Percentiles rank a stretch among this genome's conserved stretches.
Conservation (phyloP, 2,797 vertebrate species). For the Sebastes nivosus region DNA sequence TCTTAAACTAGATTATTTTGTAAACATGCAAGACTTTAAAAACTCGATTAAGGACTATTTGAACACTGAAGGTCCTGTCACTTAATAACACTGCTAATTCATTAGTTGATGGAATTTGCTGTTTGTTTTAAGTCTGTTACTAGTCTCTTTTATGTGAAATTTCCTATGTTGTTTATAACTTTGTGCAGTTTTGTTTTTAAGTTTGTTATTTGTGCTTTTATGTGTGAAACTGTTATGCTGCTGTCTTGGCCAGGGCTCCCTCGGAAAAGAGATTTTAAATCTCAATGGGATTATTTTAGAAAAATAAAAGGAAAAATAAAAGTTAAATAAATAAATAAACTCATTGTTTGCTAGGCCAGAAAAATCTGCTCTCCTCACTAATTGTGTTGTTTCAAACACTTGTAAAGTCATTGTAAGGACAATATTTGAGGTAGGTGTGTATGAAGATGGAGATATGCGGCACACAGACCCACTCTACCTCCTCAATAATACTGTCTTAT, state of each 20-base stretch:
- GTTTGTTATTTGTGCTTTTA: neutral
- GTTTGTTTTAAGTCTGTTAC: neutral
- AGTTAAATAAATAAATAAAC: neutral
- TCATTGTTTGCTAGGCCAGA: neutral
- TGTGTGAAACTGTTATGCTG: neutral
- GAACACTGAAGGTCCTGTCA: neutral
- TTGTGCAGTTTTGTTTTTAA: neutral
- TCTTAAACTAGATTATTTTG: neutral
- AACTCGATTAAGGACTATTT: neutral
- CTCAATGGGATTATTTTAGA: neutral
- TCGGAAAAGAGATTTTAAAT: neutral
- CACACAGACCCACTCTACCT: neutral
- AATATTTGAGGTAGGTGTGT: conserved; percentile 6
- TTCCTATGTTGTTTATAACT: neutral
- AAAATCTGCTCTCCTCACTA: neutral
- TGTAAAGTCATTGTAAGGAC: neutral
- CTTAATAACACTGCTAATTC: neutral
- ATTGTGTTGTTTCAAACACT: conserved; percentile 18
- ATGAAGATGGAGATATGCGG: neutral
- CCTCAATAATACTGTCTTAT: neutral
- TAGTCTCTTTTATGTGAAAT: neutral
- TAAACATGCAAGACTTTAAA: neutral
- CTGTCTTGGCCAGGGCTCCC: neutral
- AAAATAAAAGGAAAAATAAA: neutral
- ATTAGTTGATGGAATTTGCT: neutral